phyloP scores from a whole-genome alignment of 2,797 vertebrate genomes.

The Cossypha niveicapilla region DNA sequence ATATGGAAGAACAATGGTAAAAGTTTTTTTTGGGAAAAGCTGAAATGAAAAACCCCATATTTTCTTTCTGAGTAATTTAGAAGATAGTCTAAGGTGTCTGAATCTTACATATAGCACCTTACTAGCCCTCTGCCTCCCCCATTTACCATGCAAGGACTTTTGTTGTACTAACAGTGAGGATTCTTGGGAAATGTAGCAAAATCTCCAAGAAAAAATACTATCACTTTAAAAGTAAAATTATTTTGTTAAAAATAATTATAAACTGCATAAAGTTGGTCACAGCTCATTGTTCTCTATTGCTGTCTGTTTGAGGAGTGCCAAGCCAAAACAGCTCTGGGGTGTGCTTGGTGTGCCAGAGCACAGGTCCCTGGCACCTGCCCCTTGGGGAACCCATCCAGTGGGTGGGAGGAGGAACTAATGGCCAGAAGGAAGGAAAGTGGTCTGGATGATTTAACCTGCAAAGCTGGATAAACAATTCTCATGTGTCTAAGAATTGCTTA shows the following conservation, averaged over 20 bases:
- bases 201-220: background rate
- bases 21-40: background rate
- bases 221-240: background rate
- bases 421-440: background rate
- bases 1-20: background rate
- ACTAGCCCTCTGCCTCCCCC: background rate
- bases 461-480: background rate
- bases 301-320: too few species aligned
- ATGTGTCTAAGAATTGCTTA: background rate
- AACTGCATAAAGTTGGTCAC: background rate
- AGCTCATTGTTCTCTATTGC: too few species aligned
- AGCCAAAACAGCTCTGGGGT: background rate
- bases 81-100: too few species aligned
- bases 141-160: background rate
- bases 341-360: background rate
- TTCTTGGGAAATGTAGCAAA: background rate
- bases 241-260: background rate
- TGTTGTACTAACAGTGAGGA: background rate
- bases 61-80: background rate
- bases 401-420: background rate
- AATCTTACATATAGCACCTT: background rate
- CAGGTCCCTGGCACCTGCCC: background rate
- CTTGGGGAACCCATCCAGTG: background rate
- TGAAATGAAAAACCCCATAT: accelerated
- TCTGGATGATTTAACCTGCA: background rate